Conservation (phyloP, 2,797 vertebrate species). For the Oophaga sylvatica region DNA sequence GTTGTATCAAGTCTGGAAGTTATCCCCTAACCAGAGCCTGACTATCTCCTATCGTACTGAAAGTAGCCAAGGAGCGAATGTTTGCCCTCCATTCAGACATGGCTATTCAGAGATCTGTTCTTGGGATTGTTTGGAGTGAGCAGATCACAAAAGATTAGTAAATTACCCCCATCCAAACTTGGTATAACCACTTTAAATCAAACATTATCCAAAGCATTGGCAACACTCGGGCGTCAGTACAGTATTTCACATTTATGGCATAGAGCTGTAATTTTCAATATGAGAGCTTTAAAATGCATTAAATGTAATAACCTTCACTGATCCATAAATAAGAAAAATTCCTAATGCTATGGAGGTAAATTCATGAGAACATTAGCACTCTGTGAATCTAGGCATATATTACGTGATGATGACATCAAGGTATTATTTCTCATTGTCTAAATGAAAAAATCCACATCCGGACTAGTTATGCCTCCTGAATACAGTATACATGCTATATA, state of each 20-base stretch:
- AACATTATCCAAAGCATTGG: background rate
- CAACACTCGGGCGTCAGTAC: background rate
- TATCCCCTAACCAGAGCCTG: too few relatives aligned
- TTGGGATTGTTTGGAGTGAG: too few relatives aligned
- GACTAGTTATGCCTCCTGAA: slow-evolving; percentile 11
- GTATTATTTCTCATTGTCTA: slow-evolving; percentile 15
- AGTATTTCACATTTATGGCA: background rate
- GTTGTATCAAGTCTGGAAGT: background rate
- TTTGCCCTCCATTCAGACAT: too few relatives aligned
- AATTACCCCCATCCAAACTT: too few relatives aligned
- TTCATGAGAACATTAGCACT: background rate
- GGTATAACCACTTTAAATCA: too few relatives aligned
- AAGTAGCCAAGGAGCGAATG: too few relatives aligned
- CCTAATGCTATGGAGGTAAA: background rate
- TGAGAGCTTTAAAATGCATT: background rate
- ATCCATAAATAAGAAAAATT: slow-evolving; percentile 12
- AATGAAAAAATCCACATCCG: slow-evolving; percentile 7
- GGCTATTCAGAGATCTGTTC: too few relatives aligned
- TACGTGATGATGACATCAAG: slow-evolving; percentile 5
- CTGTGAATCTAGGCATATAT: background rate
- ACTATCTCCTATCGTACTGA: too few relatives aligned
- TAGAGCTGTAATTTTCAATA: background rate
- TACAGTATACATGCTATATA: background rate
- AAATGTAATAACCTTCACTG: background rate
- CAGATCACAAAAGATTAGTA: too few relatives aligned